Base-by-base conservation (phyloP, 2,888 invertebrate genomes). In the Eubasilissa splendida region DNA sequence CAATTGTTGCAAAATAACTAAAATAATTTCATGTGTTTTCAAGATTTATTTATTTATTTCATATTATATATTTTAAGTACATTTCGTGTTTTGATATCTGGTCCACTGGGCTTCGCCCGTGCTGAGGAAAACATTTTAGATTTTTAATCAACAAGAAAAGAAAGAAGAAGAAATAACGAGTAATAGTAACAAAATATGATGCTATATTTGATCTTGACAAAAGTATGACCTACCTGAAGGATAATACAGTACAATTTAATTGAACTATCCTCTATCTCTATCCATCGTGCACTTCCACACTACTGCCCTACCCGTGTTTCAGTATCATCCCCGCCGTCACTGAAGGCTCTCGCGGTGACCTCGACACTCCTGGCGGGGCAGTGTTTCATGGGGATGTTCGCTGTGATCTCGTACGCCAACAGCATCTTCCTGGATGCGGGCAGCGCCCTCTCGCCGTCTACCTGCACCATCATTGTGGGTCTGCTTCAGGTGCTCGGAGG, bases 401-500 rank as follows among this genome's bases (percentile, higher is more conserved):
- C 89, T 4, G 89, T 90, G 0, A 88, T 89, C 76, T 89, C 90
- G 7, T 90, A 91, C 84, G 91, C 92, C 0, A 89, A 90, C 83
- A 87, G 86, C 0, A 91, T 93, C 74, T 92, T 93, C 59, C 54
- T 60, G 14, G 85, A 85, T 86, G 1, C 86, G 89, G 80, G 89
- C 92, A 77, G 76, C 58, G 14, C 76, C 11, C 22, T 81, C 10
- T 65, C 77, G 53, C 76, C 80, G 9, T 22, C 50, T 10, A 68
- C 50, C n/a, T 58, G 68, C 52, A 80, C 60, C 50, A 80, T 76
- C 33, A 14, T 76, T 3, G 70, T 80, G 7, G 56, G 76, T 11
- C 2, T 60, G 8, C 14, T 78, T 14, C 78, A 80, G 14, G 14
- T 68, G 10, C 22, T 50, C 5, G 71, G 80, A 31, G 59, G 63